Evolutionary conservation across 1,140 invertebrate species (phyloP), one percentile per base, ranked within the genome.

Genomic region (Drosophila athabasca): DNA sequence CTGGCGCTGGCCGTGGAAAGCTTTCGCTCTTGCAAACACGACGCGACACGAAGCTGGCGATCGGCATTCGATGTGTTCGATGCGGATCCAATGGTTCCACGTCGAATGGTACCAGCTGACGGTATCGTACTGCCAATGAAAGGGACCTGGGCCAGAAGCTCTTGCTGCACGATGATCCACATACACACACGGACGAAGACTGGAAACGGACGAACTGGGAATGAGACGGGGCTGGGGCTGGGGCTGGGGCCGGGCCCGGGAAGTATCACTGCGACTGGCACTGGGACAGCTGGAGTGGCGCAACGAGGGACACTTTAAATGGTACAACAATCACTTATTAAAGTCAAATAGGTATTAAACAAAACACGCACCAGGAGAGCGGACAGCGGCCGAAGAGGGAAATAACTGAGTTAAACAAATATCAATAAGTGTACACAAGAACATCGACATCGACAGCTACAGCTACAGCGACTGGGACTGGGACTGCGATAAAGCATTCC

Each of bases 311-410:
- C 68, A 82, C 87, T 85, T 90, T 90, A 85, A 90, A 77, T 74
- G 79, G 65, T 75, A 89, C 87, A 90, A 87, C 87, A 90, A 90
- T 90, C 87, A 87, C 82, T 90, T 90, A 90, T 90, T 90, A 87
- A 90, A 90, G 87, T 90, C 87, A 90, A 90, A 90, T 90, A 83
- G 81, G 87, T 90, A 90, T 90, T 90, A 90, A 90, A 90, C 76
- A 89, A 88, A 88, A 73, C 78, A 26, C 59, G 62, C 78, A 24
- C 55, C 66, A 79, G 69, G 68, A 39, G 72, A 50, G 52, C 48
- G 39, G 26, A 50, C 39, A 45, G 49, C 19, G 35, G 43, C 31
- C 41, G 55, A 19, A 41, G 49, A 52, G 13, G 58, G 67, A 50
- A 39, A 13, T 39, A 65, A 74, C 67, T 53, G 72, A 73, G 76